Percentiles rank a stretch among this genome's conserved stretches.
phyloP scores from a whole-genome alignment of 2,888 invertebrate genomes.

The Drosophila parthenogenetica region DNA sequence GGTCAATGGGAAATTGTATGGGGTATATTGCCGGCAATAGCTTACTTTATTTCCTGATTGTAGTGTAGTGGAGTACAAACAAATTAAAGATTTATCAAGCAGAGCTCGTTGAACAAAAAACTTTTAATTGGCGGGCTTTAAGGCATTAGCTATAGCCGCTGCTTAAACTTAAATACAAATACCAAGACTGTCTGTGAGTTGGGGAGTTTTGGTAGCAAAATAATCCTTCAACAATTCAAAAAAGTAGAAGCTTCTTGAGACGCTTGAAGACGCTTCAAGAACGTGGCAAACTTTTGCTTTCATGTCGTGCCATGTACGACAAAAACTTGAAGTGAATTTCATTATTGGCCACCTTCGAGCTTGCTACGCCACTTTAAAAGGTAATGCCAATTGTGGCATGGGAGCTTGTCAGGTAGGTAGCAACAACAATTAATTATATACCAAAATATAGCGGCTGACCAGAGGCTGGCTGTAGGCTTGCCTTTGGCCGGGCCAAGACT shows the following conservation, averaged over 20 bases:
- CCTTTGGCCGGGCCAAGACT: slow-evolving; percentile 7
- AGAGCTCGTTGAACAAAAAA: slow-evolving; percentile 50
- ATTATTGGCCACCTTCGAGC: slow-evolving; percentile 47
- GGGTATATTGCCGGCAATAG: slow-evolving; percentile 17
- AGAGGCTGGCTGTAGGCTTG: slow-evolving; percentile 26
- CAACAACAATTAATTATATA: slow-evolving; percentile 75
- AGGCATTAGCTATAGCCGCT: slow-evolving; percentile 51
- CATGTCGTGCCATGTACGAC: slow-evolving; percentile 48
- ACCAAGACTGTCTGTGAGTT: slow-evolving; percentile 13
- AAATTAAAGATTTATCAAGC: slow-evolving; percentile 66
- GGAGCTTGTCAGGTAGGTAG: slow-evolving; percentile 50
- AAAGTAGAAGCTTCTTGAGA: slow-evolving; percentile 48
- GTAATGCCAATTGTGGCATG: slow-evolving; percentile 1
- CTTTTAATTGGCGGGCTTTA: slow-evolving; percentile 79
- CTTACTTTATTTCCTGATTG: slow-evolving; percentile 2
- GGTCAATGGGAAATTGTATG: slow-evolving; percentile 72
- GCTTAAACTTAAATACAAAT: slow-evolving; percentile 28
- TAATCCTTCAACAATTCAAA: slow-evolving; percentile 70
- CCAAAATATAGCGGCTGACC: slow-evolving; percentile 59
- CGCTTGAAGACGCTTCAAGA: slow-evolving; percentile 34
- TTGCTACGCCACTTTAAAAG: slow-evolving; percentile 39
- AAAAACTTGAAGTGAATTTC: slow-evolving; percentile 71
- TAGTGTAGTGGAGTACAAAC: slow-evolving; percentile 1
- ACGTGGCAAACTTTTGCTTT: slow-evolving; percentile 70
- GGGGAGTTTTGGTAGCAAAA: neutral